phyloP scores from a whole-genome alignment of 2,113 vertebrate genomes.

The Aegithalos caudatus region DNA sequence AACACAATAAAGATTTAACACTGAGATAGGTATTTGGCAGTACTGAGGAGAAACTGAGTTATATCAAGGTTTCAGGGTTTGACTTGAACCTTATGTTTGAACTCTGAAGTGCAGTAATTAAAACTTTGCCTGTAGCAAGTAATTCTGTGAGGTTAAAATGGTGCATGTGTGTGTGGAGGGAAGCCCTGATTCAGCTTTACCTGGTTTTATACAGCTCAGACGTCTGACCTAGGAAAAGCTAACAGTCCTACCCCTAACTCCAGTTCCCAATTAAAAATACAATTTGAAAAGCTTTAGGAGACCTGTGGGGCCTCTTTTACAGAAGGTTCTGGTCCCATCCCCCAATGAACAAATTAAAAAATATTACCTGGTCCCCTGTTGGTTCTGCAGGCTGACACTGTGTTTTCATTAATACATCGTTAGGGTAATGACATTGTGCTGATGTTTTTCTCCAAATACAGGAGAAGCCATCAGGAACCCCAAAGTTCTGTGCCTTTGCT shows the following conservation, averaged over 20 bases:
- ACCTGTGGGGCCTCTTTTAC: conserved; percentile 72
- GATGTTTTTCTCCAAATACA: conserved; percentile 47
- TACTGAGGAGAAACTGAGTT: conserved; percentile 63
- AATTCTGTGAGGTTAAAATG: conserved; percentile 71
- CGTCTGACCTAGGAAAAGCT: conserved; percentile 64
- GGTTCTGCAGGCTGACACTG: conserved; percentile 65
- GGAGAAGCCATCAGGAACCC: neutral
- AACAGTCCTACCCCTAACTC: conserved; percentile 64
- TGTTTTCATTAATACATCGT: conserved; percentile 78
- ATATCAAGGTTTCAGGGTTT: conserved; percentile 45
- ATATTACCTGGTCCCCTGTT: conserved; percentile 74
- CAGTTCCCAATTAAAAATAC: conserved; percentile 79
- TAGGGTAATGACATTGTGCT: conserved; percentile 66
- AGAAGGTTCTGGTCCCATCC: conserved; percentile 70
- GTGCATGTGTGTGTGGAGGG: neutral
- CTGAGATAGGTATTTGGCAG: conserved; percentile 43
- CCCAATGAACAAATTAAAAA: conserved; percentile 79
- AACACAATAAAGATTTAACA: conserved; percentile 59
- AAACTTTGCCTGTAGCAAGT: conserved; percentile 72
- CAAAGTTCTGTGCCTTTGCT: neutral
- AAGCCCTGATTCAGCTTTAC: conserved; percentile 55
- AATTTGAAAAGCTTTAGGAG: conserved; percentile 78
- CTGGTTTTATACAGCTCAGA: conserved; percentile 66
- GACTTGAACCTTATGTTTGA: conserved; percentile 65
- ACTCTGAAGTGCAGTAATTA: conserved; percentile 68